These are phyloP conservation scores for Musca domestica DNA, from an alignment of 1,140 invertebrate species.

Conservation along the genomic window DNA sequence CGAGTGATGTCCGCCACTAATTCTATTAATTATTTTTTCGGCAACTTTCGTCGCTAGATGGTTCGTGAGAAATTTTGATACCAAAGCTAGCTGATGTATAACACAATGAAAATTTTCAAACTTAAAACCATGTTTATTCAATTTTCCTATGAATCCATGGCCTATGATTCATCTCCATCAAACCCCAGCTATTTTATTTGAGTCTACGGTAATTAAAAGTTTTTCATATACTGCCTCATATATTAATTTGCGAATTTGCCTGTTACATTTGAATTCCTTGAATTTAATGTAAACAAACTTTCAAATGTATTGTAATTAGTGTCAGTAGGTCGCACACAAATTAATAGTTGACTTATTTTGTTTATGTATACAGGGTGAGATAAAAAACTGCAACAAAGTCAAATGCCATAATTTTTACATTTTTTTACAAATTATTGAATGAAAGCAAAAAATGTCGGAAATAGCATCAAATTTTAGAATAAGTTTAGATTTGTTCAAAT, in stretches of 20 bases:
- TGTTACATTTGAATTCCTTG: not conserved
- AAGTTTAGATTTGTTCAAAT: too few relatives aligned
- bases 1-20: not conserved
- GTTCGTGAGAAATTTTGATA: not conserved
- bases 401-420: too few relatives aligned
- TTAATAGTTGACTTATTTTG: not conserved
- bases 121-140: not conserved
- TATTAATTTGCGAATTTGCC: not conserved
- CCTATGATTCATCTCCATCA: not conserved
- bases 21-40: not conserved
- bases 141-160: not conserved
- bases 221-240: not conserved
- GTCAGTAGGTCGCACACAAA: not conserved
- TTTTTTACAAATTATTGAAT: too few relatives aligned
- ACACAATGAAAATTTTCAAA: not conserved
- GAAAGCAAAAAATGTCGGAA: too few relatives aligned
- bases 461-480: too few relatives aligned
- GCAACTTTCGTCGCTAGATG: not conserved
- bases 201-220: not conserved
- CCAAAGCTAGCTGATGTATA: not conserved
- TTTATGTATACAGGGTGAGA: too few relatives aligned
- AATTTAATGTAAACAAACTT: not conserved
- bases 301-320: not conserved
- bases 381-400: too few relatives aligned
- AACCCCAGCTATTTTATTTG: not conserved